phyloP scores from a whole-genome alignment of 2,113 vertebrate genomes.

The Mobula birostris region DNA sequence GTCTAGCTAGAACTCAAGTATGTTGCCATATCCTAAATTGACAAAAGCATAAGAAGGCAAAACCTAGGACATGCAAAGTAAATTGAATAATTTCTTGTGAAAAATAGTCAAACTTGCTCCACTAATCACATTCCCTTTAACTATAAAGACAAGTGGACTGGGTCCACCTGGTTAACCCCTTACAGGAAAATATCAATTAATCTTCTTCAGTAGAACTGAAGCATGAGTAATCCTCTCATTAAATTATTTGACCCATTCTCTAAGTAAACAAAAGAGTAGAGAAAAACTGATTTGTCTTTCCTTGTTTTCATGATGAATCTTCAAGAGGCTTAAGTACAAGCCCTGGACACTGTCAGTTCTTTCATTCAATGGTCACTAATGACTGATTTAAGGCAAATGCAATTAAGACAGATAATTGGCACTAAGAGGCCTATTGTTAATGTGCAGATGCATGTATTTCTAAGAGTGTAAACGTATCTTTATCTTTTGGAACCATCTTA shows the following conservation, averaged over 20 bases:
- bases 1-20: neutral
- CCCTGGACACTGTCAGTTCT: conserved; percentile 65
- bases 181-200: conserved; percentile 91
- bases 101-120: conserved; percentile 52
- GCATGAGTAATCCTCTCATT: conserved; percentile 84
- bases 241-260: conserved; percentile 74
- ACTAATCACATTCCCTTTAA: conserved; percentile 63
- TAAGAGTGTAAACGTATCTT: conserved; percentile 43
- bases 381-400: conserved; percentile 65
- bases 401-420: conserved; percentile 57
- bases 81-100: neutral
- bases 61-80: neutral
- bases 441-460: conserved; percentile 45
- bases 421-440: conserved; percentile 47
- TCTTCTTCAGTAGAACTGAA: conserved; percentile 76
- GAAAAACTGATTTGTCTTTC: conserved; percentile 72
- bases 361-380: conserved; percentile 72
- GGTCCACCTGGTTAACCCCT: conserved; percentile 63
- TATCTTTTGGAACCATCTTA: conserved; percentile 32
- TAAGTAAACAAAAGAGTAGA: conserved; percentile 71
- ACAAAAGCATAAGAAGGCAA: neutral
- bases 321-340: conserved; percentile 77
- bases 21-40: neutral
- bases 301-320: conserved; percentile 76
- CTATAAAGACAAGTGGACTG: conserved; percentile 58